Base-by-base conservation (phyloP, 1,140 invertebrate genomes). In the Cephus cinctus region DNA sequence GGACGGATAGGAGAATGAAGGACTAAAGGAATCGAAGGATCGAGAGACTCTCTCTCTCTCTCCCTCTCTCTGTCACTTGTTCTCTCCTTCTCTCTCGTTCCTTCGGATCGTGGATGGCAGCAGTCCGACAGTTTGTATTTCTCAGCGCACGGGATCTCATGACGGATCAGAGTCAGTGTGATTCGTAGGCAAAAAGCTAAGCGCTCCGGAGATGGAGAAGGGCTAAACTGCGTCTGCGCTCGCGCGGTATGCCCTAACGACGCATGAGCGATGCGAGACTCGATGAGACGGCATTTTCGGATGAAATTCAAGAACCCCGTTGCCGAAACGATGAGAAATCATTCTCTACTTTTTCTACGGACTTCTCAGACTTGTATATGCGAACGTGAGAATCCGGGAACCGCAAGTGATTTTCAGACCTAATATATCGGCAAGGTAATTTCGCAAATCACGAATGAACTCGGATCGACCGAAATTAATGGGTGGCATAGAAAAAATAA, bases 271-370 rank as follows among this genome's bases (percentile, higher is more conserved):
- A 67, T 67, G 65, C 57, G 59, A 63, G 57, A 59, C 57, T 31
- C 59, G 60, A 67, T 67, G 67, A 67, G 65, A 65, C 57, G 64
- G 67, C 67, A 66, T 64, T 65, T 69, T 65, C 53, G 54, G 56
- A 57, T 49, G 52, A 65, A 50, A 57, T 48, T 55, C 51, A 46
- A 58, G 47, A 27, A 16, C 31, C 32, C 19, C 43, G 45, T 47
- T 40, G 11, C 22, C 31, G 9, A 16, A 25, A 45, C 16, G 27
- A 39, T 20, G 21, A 27, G n/a, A 34, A 5, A 39, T 32, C 43
- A 40, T 50, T 27, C 25, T 6, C 25, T n/a, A n/a, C 6, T 27
- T 27, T 27, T 14, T 16, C n/a, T 9, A 18, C 31, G 43, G 41
- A 46, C 19, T 16, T 44, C 32, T 34, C 31, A 18, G 40, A 19